Percentiles rank a stretch among this genome's conserved stretches.
These are phyloP conservation scores for Anhinga anhinga DNA, from an alignment of 2,113 vertebrate genomes.

Conservation along the genomic window DNA sequence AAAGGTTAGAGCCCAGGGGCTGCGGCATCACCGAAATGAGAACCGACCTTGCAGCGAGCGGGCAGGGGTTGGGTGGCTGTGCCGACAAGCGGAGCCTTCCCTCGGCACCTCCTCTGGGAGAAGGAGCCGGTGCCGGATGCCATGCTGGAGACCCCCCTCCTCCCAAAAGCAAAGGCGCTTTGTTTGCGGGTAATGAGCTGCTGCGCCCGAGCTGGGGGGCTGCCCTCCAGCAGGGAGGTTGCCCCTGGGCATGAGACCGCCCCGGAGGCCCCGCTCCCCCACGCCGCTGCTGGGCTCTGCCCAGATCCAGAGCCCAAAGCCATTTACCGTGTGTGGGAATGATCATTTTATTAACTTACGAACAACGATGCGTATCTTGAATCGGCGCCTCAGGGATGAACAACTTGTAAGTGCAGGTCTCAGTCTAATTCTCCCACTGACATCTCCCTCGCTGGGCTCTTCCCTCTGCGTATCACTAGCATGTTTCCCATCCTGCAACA, in stretches of 20 bases:
- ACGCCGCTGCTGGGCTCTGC: neutral
- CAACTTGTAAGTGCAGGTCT: neutral
- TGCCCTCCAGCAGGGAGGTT: neutral
- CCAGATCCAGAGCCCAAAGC: neutral
- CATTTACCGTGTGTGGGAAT: fast-evolving
- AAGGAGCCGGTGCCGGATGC: fast-evolving
- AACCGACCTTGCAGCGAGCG: fast-evolving
- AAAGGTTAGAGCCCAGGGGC: neutral
- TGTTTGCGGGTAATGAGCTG: fast-evolving
- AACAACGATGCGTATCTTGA: fast-evolving
- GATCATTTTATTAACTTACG: fast-evolving
- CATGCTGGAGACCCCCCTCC: neutral
- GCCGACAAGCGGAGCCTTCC: fast-evolving
- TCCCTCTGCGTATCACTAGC: fast-evolving
- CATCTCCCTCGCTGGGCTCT: neutral
- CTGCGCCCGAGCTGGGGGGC: fast-evolving
- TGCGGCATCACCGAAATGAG: fast-evolving
- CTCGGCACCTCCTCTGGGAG: neutral
- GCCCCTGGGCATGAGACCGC: fast-evolving
- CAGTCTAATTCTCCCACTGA: neutral
- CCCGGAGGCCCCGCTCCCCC: fast-evolving
- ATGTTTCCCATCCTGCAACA: neutral
- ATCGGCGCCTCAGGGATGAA: fast-evolving
- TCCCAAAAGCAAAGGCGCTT: neutral
- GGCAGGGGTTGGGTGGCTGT: neutral